Evolutionary conservation across 1,140 invertebrate genomes (phyloP).

Genomic region (Cotesia vestalis): DNA sequence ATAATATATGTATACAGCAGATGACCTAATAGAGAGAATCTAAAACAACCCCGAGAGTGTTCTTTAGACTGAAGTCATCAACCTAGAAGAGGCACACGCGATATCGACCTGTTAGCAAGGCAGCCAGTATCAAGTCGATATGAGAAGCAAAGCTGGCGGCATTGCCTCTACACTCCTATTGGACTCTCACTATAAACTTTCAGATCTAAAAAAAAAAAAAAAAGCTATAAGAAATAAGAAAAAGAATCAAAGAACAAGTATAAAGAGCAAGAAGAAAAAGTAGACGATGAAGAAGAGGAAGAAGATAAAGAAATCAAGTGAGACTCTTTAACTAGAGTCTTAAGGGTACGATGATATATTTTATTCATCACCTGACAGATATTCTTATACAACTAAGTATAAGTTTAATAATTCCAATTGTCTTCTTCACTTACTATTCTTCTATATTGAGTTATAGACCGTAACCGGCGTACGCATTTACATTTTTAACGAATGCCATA

Average conservation of each 20-base stretch:
- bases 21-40: constrained; percentile 32
- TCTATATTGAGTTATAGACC: no score
- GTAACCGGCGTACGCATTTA: not conserved
- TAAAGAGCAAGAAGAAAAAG: not conserved
- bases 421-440: not conserved
- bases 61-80: constrained; percentile 34
- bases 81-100: constrained; percentile 32
- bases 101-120: constrained; percentile 38
- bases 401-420: not conserved
- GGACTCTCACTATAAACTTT: constrained; percentile 1
- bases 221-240: not conserved
- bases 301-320: not conserved
- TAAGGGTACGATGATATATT: no score
- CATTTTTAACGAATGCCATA: constrained; percentile 26
- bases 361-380: no score
- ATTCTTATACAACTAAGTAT: no score
- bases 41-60: constrained; percentile 22
- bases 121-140: constrained; percentile 38
- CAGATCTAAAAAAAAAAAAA: constrained; percentile 9
- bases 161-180: constrained; percentile 12
- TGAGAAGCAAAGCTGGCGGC: constrained; percentile 28
- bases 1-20: not conserved
- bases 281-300: not conserved
- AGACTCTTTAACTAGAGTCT: not conserved
- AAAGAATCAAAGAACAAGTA: not conserved